Evolutionary conservation across 2,797 vertebrate species (phyloP), one percentile per base, ranked within the genome.

Genomic region (Hoplostethus mediterraneus): DNA sequence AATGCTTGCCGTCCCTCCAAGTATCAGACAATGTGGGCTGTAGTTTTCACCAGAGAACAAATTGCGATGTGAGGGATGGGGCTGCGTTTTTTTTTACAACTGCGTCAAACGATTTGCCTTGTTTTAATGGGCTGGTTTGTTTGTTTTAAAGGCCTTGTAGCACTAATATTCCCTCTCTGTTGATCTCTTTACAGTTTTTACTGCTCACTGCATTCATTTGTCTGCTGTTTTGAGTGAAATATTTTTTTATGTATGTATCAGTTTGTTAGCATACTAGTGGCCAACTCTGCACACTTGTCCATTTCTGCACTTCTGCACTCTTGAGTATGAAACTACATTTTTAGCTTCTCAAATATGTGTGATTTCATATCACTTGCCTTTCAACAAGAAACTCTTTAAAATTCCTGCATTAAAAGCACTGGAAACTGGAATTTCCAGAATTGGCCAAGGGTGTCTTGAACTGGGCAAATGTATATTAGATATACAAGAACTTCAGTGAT

Each of bases 51-150:
- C 85, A 73, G 80, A 69, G 53, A 83, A 72, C 53, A 52, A 81
- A 81, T 77, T 77, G 79, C 79, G 73, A 87, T 78, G 82, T 11
- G 16, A 78, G 74, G 63, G 65, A 71, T 68, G 67, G 75, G 68
- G 76, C 66, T 73, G 60, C 52, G 12, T 33, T 33, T 33, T 33
- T 33, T 33, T 33, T 90, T 88, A 91, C 80, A 79, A 85, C 86
- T 67, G 42, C 71, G 31, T 72, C 82, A 78, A 89, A 81, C 65
- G 84, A 53, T 78, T 82, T 78, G 71, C 86, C 84, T 91, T 71
- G 75, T 87, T 89, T 86, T 89, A 82, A 88, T 79, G 62, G 64
- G 63, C 65, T 88, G 72, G 79, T 81, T 82, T 90, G 85, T 84
- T 88, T 89, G 79, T 87, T 90, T 83, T 84, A 81, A 85, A 81